Percentiles rank a stretch among this genome's conserved stretches.
These are phyloP conservation scores for Mythimna lalbum DNA, from an alignment of 2,888 invertebrate species.

Conservation along the genomic window DNA sequence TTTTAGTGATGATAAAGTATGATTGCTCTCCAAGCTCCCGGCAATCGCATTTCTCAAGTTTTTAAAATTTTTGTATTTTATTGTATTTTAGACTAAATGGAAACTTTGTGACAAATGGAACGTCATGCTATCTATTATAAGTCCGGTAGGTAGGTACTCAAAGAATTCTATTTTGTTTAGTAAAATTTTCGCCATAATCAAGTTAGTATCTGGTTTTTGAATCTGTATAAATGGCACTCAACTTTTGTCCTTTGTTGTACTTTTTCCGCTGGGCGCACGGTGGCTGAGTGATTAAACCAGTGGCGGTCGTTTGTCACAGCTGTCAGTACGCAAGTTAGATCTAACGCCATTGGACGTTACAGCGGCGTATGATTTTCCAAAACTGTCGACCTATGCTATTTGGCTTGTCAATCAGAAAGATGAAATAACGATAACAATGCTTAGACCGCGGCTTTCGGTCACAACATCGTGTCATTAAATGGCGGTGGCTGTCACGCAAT, in stretches of 20 bases:
- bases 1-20: slow-evolving; percentile 38
- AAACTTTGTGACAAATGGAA: slow-evolving; percentile 38
- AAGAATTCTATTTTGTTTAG: background rate
- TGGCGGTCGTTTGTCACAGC: slow-evolving; percentile 19
- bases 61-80: slow-evolving; percentile 18
- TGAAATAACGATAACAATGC: slow-evolving; percentile 24
- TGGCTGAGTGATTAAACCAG: slow-evolving; percentile 13
- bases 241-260: slow-evolving; percentile 13
- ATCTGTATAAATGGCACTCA: background rate
- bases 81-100: slow-evolving; percentile 11
- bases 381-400: slow-evolving; percentile 12
- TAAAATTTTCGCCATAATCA: background rate
- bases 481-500: slow-evolving; percentile 25
- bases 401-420: slow-evolving; percentile 18
- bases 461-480: slow-evolving; percentile 15
- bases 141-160: no score
- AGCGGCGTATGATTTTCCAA: slow-evolving; percentile 6
- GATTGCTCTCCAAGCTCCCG: slow-evolving; percentile 18
- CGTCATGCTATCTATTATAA: background rate
- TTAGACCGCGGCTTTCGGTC: background rate
- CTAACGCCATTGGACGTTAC: background rate
- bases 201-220: background rate
- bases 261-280: slow-evolving; percentile 8
- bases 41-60: slow-evolving; percentile 10
- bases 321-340: slow-evolving; percentile 1